Evolutionary conservation across 1,140 invertebrate species (phyloP).

Genomic region (Bombus sylvicola): DNA sequence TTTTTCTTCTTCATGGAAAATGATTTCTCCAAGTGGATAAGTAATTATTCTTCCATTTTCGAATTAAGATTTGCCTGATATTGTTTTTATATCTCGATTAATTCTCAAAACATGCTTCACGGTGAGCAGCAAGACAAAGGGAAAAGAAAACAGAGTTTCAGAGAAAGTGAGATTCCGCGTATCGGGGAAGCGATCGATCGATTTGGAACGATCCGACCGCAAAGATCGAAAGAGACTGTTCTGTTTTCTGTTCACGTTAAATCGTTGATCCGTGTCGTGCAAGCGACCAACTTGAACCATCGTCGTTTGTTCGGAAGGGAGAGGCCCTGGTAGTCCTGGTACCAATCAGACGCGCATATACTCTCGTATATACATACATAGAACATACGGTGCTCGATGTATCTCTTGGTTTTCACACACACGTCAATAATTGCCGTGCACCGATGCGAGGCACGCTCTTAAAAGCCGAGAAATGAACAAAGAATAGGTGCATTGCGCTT

Average conservation of each 20-base stretch:
- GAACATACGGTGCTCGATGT: slow-evolving; percentile 9
- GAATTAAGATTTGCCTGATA: neutral
- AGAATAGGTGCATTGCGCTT: slow-evolving; percentile 8
- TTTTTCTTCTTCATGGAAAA: neutral
- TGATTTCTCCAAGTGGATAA: slow-evolving; percentile 7
- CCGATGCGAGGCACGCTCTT: slow-evolving; percentile 57
- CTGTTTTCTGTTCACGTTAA: neutral
- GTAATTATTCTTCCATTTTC: neutral
- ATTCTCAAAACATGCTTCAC: neutral
- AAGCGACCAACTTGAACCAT: neutral
- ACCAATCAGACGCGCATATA: neutral
- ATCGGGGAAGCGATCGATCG: neutral
- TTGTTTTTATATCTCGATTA: neutral
- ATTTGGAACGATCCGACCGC: neutral
- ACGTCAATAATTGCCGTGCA: slow-evolving; percentile 51
- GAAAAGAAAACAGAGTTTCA: neutral
- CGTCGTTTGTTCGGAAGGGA: neutral
- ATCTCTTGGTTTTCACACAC: slow-evolving; percentile 45
- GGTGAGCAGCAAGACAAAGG: neutral
- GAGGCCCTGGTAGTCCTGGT: slow-evolving; percentile 4
- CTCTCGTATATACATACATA: neutral
- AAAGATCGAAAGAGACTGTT: neutral
- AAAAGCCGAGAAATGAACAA: slow-evolving; percentile 48
- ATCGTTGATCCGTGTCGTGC: slow-evolving; percentile 19
- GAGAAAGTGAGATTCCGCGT: neutral